Percentiles rank a stretch among this genome's conserved stretches.
phyloP scores from a whole-genome alignment of 2,888 invertebrate genomes.

The Apomyelois bistriatella region DNA sequence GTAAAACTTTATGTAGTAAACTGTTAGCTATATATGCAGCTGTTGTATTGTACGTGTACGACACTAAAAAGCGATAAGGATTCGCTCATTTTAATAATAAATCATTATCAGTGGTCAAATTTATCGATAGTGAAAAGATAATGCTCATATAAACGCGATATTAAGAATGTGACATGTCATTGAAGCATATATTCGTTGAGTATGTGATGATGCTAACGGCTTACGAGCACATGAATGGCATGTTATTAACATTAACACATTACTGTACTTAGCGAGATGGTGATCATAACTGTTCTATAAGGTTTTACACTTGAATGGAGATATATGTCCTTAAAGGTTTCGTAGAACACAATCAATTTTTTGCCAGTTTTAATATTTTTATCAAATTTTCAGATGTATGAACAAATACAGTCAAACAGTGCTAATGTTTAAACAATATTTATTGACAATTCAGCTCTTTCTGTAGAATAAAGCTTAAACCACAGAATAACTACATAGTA shows the following conservation, averaged over 20 bases:
- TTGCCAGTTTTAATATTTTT: too few relatives aligned
- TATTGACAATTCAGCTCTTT: too few relatives aligned
- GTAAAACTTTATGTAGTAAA: too few relatives aligned
- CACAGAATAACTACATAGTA: too few relatives aligned
- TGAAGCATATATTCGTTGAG: background rate
- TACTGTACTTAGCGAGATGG: constrained; percentile 2
- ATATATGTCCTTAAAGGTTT: background rate
- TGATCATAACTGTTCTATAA: background rate
- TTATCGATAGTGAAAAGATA: background rate
- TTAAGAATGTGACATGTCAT: constrained; percentile 1
- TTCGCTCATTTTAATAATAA: background rate
- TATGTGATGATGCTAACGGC: background rate
- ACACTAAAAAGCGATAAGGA: background rate
- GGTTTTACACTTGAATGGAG: background rate
- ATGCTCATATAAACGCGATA: background rate
- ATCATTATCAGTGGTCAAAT: constrained; percentile 4
- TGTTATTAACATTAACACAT: background rate
- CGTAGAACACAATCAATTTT: too few relatives aligned
- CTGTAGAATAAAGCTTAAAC: too few relatives aligned
- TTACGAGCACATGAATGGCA: background rate
- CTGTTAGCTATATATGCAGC: too few relatives aligned
- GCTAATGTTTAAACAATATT: too few relatives aligned
- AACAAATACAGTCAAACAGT: too few relatives aligned
- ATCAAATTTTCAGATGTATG: too few relatives aligned
- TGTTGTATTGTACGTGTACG: background rate